Evolutionary conservation across 2,797 vertebrate species (phyloP), one percentile per base, ranked within the genome.

Genomic region (Tapera naevia): DNA sequence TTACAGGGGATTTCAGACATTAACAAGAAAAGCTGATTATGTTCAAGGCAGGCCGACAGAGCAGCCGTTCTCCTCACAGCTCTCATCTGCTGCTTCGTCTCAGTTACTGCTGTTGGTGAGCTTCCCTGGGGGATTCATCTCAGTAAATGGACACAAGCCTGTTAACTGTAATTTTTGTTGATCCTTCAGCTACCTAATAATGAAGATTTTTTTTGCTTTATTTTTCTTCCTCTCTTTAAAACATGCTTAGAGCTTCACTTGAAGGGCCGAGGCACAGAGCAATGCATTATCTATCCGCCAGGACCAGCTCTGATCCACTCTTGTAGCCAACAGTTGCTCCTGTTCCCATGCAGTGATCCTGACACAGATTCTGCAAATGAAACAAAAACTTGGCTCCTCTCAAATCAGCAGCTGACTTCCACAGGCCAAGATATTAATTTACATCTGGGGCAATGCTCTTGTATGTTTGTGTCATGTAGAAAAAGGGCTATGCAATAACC

Each of bases 11-110:
- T 96, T 97, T 94, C 91, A 92, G 91, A 74, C 75, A 9, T 75
- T 95, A 95, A 93, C 85, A 45, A 92, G 94, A 83, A 95, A 96
- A 97, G 93, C 96, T 1, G 95, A 97, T 97, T 95, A 95, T 15
- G 10, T 0, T 9, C 28, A 35, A 78, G 87, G 62, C 79, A 54
- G 88, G 41, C 80, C 0, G 45, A 41, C 61, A 32, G 73, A 74
- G 89, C 93, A 83, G 92, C 91, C 79, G 11, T 61, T 78, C 81
- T 85, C 86, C 94, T 79, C 78, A 58, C 60, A 48, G 60, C 89
- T 71, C 92, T 92, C 84, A 67, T 80, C 93, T 95, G 95, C 79
- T 93, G 75, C 84, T 69, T 60, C 75, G 17, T 50, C 81, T 46
- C 79, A 56, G 69, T 61, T 74, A 35, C 72, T 54, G 92, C 89